Conservation (phyloP, 2,113 vertebrate species). For the Ifrita kowaldi region DNA sequence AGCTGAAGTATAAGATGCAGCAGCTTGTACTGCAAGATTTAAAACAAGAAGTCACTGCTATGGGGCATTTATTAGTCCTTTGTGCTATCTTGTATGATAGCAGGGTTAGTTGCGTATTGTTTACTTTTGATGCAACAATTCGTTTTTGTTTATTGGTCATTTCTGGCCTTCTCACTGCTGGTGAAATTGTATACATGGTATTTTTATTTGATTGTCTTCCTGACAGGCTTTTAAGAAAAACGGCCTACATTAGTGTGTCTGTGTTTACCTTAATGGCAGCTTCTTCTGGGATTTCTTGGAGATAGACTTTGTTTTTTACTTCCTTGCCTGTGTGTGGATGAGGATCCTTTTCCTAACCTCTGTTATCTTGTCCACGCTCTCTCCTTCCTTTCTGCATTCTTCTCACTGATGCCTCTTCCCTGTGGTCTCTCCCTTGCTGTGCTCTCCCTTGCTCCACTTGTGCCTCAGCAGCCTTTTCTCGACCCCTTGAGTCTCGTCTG, state of each 20-base stretch:
- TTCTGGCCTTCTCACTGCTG: neutral
- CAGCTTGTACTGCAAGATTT: neutral
- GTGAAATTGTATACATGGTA: neutral
- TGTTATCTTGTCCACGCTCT: rapidly evolving
- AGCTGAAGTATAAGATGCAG: neutral
- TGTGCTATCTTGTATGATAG: neutral
- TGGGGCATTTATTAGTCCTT: neutral
- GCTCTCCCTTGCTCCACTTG: neutral
- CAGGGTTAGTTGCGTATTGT: neutral
- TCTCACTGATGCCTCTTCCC: neutral
- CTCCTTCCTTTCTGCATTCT: neutral
- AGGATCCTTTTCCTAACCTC: neutral
- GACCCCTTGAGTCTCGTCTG: rapidly evolving
- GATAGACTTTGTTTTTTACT: neutral
- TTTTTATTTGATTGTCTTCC: neutral
- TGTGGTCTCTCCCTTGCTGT: neutral
- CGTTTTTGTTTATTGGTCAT: neutral
- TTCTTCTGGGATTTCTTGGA: neutral
- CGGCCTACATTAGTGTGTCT: neutral
- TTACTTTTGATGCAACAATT: neutral
- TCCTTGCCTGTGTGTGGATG: neutral
- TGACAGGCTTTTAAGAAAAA: neutral
- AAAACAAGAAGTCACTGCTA: neutral
- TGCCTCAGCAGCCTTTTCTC: neutral
- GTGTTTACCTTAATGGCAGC: neutral